phyloP scores from a whole-genome alignment of 2,888 invertebrate genomes.

The Keiferia lycopersicella region DNA sequence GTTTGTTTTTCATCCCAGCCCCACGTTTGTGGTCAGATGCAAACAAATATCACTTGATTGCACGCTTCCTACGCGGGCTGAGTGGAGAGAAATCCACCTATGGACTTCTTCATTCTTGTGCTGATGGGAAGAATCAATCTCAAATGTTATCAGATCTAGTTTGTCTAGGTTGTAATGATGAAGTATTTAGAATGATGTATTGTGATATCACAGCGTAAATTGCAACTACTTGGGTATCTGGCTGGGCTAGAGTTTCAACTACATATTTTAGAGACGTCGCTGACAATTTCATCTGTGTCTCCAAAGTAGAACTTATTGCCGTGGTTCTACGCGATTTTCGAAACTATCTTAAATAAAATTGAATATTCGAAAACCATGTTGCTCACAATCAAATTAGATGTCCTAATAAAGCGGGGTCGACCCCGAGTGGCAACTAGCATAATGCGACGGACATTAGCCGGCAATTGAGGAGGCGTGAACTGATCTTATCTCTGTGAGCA shows the following conservation, averaged over 20 bases:
- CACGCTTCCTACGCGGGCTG: slow-evolving; percentile 1
- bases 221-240: too few relatives aligned
- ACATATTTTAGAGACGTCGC: too few relatives aligned
- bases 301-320: too few relatives aligned
- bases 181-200: too few relatives aligned
- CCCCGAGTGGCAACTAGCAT: neutral
- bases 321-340: too few relatives aligned
- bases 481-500: slow-evolving; percentile 20
- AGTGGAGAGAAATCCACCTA: neutral
- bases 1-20: slow-evolving; percentile 19
- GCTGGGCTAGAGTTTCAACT: too few relatives aligned
- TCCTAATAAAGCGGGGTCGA: neutral
- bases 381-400: neutral
- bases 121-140: too few relatives aligned
- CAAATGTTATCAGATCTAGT: too few relatives aligned
- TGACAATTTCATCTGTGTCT: too few relatives aligned
- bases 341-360: neutral
- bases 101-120: too few relatives aligned
- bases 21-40: slow-evolving; percentile 3
- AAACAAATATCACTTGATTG: slow-evolving; percentile 19
- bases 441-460: slow-evolving; percentile 13
- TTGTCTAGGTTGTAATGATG: too few relatives aligned
- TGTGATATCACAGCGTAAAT: too few relatives aligned
- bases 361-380: neutral
- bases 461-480: slow-evolving; percentile 38